These are phyloP conservation scores for Thamnaconus septentrionalis DNA, from an alignment of 2,113 vertebrate species.

Conservation along the genomic window DNA sequence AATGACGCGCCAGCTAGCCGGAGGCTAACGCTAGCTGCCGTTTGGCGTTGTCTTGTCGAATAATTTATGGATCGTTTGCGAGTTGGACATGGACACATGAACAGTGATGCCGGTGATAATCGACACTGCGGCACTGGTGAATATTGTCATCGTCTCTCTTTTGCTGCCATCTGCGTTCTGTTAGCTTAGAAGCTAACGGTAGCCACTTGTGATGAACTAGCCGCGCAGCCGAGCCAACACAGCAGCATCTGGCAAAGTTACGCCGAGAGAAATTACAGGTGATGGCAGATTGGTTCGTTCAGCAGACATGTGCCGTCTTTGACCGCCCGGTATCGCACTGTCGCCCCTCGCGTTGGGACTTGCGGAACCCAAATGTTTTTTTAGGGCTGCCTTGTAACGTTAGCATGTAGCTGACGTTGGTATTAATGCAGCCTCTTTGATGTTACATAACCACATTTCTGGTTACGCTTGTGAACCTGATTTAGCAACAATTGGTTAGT, in stretches of 20 bases:
- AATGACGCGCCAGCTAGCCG: constrained; percentile 30
- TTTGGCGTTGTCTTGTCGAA: neutral
- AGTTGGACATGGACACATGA: neutral
- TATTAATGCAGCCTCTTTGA: constrained; percentile 16
- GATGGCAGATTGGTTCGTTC: neutral
- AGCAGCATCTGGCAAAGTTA: constrained; percentile 7
- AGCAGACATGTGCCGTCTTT: neutral
- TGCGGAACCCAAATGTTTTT: neutral
- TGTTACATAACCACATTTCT: constrained; percentile 51
- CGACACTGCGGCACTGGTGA: neutral
- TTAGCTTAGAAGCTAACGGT: constrained; percentile 53
- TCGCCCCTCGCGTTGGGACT: neutral
- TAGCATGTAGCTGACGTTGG: constrained; percentile 32
- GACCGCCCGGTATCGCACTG: neutral
- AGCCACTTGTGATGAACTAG: constrained; percentile 31
- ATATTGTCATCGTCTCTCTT: constrained; percentile 27
- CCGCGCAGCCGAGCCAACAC: constrained; percentile 1
- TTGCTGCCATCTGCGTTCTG: constrained; percentile 24
- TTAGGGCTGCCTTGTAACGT: constrained; percentile 17
- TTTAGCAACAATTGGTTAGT: neutral
- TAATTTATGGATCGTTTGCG: accelerated
- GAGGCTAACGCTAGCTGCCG: constrained; percentile 3
- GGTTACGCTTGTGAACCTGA: constrained; percentile 4
- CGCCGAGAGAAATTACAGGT: neutral
- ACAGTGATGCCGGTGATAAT: neutral